Base-by-base conservation (phyloP, 2,888 invertebrate genomes). In the Bibio marci region DNA sequence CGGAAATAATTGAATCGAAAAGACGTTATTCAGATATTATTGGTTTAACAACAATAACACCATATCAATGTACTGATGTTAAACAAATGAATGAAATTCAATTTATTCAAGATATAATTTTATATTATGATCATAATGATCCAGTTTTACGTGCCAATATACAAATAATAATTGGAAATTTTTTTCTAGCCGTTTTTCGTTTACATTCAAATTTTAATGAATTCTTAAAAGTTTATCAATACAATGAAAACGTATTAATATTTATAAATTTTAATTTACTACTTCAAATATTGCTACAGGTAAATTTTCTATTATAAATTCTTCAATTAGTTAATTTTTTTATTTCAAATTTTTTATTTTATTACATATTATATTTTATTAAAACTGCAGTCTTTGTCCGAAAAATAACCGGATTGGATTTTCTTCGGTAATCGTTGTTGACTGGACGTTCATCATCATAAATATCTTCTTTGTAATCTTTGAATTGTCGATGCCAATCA, bases 121-220 rank as follows among this genome's bases (percentile, higher is more conserved):
- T 57, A 39, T 62, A 53, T 45, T 51, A 56, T 44, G 51, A 51
- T 35, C 62, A 62, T 47, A 46, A 51, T 31, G 62, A 62, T 55
- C 62, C 62, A 17, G 56, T 62, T 41, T 45, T 62, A 43, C 54
- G 62, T 26, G 59, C 58, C 22, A 59, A 59, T 37, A 54, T 60
- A 15, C 61, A 58, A 46, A 54, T 51, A 46, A 55, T 62, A 43
- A 53, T 59, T 46, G 61, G 61, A 35, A 56, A 56, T 48, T 59
- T 58, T 47, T 46, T 59, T 14, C 30, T 34, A 4, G 31, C 18
- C 19, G 35, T 42, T 18, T 26, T 42, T 2, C 27, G 38, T 14
- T 14, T 30, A 27, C 31, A 30, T 13, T 15, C 35, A 10, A 38
- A 38, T 17, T 40, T 42, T 14, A 11, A 40, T 11, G 26, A 39